Evolutionary conservation across 2,113 vertebrate genomes (phyloP), one percentile per base, ranked within the genome.

Genomic region (Sturnus vulgaris): DNA sequence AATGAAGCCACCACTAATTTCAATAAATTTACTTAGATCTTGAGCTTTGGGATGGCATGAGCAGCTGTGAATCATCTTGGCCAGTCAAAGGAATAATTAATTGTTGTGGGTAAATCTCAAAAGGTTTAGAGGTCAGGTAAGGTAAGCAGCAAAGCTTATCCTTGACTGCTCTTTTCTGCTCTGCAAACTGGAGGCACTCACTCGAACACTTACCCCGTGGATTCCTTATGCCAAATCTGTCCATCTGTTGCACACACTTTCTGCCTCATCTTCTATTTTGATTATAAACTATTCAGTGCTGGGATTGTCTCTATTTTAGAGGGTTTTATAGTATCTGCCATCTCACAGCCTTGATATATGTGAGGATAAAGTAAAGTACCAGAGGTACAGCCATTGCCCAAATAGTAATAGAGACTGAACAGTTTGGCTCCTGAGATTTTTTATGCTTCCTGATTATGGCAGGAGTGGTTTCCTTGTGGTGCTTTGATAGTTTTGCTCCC

Each of bases 61-160:
- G 69, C 95, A 97, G 92, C 94, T 96, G 95, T 97, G 96, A 97
- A 92, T 97, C 95, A 97, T 95, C 95, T 96, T 96, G 94, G 92
- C 95, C 96, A 95, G 92, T 94, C 95, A 97, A 96, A 96, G 93
- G 95, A 97, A 95, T 96, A 96, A 95, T 96, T 96, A 96, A 97
- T 96, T 97, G 95, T 96, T 96, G 95, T 96, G 94, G 95, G 95
- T 82, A 92, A 92, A 92, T 97, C 95, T 97, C 95, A 96, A 94
- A 96, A 96, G 90, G 93, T 95, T 97, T 96, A 92, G 90, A 86
- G 95, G 95, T 97, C 95, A 96, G 88, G 93, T 95, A 96, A 97
- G 94, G 95, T 96, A 96, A 96, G 94, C 76, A 95, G 82, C 76
- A 92, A 37, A 59, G 92, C 88, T 96, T 97, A 90, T 96, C 92